These are phyloP conservation scores for Lucilia cuprina DNA, from an alignment of 1,140 invertebrate species.

Conservation along the genomic window DNA sequence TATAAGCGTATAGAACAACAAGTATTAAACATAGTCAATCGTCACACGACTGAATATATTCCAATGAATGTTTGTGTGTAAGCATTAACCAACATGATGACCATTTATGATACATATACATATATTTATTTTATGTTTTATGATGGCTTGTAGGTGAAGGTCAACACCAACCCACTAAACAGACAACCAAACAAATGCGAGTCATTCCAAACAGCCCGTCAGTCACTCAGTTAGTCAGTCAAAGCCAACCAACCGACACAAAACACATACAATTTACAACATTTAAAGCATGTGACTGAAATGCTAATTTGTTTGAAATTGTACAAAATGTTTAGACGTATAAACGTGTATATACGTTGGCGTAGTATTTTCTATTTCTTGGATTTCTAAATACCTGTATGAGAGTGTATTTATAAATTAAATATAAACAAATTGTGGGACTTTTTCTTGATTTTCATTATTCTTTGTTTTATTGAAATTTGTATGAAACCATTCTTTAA, in stretches of 20 bases:
- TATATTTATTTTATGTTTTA: not conserved
- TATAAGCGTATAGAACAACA: not conserved
- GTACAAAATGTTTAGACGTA: not conserved
- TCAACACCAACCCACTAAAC: constrained; percentile 3
- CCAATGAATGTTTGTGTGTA: not conserved
- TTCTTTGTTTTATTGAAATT: not conserved
- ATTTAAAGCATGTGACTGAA: constrained; percentile 9
- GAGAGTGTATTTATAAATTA: not conserved
- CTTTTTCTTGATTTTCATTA: not conserved
- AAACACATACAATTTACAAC: not conserved
- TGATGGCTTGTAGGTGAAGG: not conserved
- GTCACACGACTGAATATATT: not conserved
- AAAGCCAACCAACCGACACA: constrained; percentile 13
- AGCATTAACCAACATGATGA: not conserved
- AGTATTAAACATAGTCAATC: too few relatives aligned
- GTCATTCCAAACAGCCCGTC: not conserved
- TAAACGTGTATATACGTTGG: not conserved
- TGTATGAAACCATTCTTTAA: not conserved
- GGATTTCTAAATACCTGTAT: too few relatives aligned
- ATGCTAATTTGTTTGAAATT: constrained; percentile 6
- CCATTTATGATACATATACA: constrained; percentile 3
- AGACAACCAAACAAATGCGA: not conserved
- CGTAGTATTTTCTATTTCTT: not conserved
- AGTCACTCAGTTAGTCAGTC: not conserved
- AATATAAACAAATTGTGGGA: not conserved